Base-by-base conservation (phyloP, 35 echinoderm and acorn worm species). In the Apostichopus parvimensis region DNA sequence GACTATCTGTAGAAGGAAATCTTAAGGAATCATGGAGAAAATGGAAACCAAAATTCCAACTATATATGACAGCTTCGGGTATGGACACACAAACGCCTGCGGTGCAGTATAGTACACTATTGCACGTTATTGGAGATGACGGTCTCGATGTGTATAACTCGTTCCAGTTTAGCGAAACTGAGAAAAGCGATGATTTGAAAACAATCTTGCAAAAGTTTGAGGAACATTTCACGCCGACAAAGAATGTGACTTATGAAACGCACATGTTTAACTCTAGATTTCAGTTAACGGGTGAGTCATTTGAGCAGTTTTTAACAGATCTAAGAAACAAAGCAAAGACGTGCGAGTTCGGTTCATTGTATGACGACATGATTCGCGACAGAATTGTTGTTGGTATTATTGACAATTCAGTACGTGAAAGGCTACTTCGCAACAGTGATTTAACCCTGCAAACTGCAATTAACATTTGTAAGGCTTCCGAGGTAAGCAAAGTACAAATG, bases 141-240 rank as follows among this genome's bases (percentile, higher is more conserved):
- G 94, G 78, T 8, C 76, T 95, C 5, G 94, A 95, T 88, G 83
- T 95, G 2, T 95, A 79, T 53, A 95, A 95, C 55, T 87, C 88
- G 53, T 94, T 94, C 26, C 45, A 56, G 12, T 94, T 90, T 54
- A 22, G 72, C 24, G 21, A 15, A 12, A 56, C 75, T 4, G 79
- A 91, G 6, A 21, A 53, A 53, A 91, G 76, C 7, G 22, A 59
- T 53, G 73, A 91, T 13, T 5, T 91, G 5, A 15, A 91, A 12
- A 45, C 20, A 45, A 21, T 91, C 8, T 9, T 91, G 77, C 8
- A 80, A 21, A 91, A 91, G 57, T 91, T 79, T 91, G 21, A 62
- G 17, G 54, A 80, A 10, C 22, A 91, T 81, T 91, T 79, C 25
- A 7, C 15, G 11, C 76, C 90, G 17, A 56, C 52, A 57, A 91